Conservation (phyloP, 1,140 invertebrate species). For the Armadillidium nasatum region DNA sequence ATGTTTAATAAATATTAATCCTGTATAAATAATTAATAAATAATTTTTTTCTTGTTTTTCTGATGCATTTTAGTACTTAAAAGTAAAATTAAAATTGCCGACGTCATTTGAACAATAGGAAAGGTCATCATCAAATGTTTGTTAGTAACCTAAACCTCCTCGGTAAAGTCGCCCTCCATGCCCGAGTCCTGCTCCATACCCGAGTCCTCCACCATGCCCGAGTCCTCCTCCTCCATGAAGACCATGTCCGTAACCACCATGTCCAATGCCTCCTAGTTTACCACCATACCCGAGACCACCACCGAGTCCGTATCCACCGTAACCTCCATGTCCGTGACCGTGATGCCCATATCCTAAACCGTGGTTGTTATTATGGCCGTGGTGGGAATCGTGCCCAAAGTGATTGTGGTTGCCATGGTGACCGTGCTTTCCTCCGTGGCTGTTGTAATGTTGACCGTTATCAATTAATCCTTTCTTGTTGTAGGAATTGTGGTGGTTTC, state of each 20-base stretch:
- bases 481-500: background rate
- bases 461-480: background rate
- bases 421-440: background rate
- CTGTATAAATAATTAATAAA: too few relatives aligned
- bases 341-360: background rate
- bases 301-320: background rate
- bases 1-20: too few relatives aligned
- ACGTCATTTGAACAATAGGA: too few relatives aligned
- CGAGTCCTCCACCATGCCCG: background rate
- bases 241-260: background rate
- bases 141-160: background rate
- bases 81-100: too few relatives aligned
- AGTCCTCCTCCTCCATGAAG: background rate
- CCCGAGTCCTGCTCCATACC: background rate
- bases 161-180: background rate
- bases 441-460: background rate
- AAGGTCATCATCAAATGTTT: background rate
- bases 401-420: background rate
- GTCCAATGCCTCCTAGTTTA: background rate
- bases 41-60: too few relatives aligned
- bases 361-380: background rate
- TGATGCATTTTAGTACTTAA: too few relatives aligned
- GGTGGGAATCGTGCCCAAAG: background rate
- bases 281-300: background rate
- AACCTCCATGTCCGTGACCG: background rate